These are phyloP conservation scores for Eupithecia tripunctaria DNA, from an alignment of 2,888 invertebrate species.

Conservation along the genomic window DNA sequence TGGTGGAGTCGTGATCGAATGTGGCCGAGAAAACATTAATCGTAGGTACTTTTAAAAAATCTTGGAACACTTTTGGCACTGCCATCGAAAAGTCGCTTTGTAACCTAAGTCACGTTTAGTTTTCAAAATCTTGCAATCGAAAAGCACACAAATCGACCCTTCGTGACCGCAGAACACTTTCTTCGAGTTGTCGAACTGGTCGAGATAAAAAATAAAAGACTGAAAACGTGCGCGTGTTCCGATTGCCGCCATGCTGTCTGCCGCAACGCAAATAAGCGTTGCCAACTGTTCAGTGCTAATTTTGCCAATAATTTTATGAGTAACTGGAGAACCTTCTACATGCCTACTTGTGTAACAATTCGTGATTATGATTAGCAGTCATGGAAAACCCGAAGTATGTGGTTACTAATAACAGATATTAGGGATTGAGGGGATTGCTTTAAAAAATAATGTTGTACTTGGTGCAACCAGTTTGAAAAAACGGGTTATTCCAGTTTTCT, in stretches of 20 bases:
- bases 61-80: background rate
- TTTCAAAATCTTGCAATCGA: slow-evolving; percentile 49
- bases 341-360: background rate
- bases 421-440: background rate
- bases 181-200: slow-evolving; percentile 50
- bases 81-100: slow-evolving; percentile 33
- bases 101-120: slow-evolving; percentile 57
- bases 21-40: background rate
- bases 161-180: slow-evolving; percentile 65
- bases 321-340: slow-evolving; percentile 6
- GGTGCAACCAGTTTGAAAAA: too few species aligned
- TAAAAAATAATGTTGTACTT: background rate
- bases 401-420: too few species aligned
- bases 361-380: background rate
- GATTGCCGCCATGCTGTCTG: slow-evolving; percentile 80
- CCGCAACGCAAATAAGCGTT: slow-evolving; percentile 54
- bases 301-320: slow-evolving; percentile 38
- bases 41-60: background rate
- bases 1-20: background rate
- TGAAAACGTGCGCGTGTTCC: slow-evolving; percentile 52
- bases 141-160: slow-evolving; percentile 57
- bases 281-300: slow-evolving; percentile 62
- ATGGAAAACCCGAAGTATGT: background rate
- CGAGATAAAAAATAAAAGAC: slow-evolving; percentile 49
- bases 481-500: too few species aligned